phyloP scores from a whole-genome alignment of 2,888 invertebrate genomes.

The Polydrusus tereticollis region DNA sequence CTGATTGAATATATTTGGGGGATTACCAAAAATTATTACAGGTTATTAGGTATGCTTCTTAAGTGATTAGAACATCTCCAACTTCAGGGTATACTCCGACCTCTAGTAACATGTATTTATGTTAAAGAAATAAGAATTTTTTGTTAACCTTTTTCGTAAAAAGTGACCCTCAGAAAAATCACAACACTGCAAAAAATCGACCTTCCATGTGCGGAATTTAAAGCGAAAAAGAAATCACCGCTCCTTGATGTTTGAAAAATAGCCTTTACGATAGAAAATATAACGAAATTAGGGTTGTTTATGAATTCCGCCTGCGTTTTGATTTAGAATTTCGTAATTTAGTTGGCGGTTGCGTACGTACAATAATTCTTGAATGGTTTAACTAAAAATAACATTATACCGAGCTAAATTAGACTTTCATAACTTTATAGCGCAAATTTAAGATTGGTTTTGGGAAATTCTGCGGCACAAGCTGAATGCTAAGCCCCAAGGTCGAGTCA shows the following conservation, averaged over 20 bases:
- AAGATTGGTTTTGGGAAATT: neutral
- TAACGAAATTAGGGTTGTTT: neutral
- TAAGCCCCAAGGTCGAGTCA: neutral
- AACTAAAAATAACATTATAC: slow-evolving; percentile 7
- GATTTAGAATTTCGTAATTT: slow-evolving; percentile 20
- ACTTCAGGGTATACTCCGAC: no score
- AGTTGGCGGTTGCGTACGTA: neutral
- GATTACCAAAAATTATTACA: no score
- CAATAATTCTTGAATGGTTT: slow-evolving; percentile 3
- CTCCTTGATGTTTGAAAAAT: neutral
- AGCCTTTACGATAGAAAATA: neutral
- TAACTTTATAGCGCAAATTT: neutral
- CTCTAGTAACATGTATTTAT: no score
- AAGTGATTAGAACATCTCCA: no score
- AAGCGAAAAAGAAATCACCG: neutral
- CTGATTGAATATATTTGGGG: no score
- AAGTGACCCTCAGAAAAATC: neutral
- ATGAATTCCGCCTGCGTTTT: slow-evolving; percentile 7
- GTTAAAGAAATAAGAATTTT: no score
- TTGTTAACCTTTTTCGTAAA: no score
- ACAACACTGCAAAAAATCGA: neutral
- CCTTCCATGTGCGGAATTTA: neutral
- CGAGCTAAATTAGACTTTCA: neutral
- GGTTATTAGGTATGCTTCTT: no score
- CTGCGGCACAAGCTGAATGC: neutral